Conservation (phyloP, 1,140 invertebrate genomes). For the Periplaneta americana region DNA sequence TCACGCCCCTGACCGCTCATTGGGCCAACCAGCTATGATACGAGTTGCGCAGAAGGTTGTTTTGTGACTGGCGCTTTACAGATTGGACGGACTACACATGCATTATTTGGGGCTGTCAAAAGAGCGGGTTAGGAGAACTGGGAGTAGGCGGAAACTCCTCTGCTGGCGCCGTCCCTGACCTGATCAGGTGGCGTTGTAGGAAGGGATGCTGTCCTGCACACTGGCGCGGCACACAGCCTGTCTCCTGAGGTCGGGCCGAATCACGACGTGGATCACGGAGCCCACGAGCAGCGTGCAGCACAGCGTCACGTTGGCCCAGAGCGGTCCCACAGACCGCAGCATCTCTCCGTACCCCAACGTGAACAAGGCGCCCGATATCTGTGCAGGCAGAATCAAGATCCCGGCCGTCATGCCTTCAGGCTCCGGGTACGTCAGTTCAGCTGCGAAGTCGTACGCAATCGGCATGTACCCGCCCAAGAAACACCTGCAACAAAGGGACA, state of each 20-base stretch:
- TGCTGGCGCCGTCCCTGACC: no score
- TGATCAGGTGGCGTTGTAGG: no score
- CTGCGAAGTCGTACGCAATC: slow-evolving; percentile 60
- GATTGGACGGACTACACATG: no score
- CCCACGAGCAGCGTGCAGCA: slow-evolving; percentile 59
- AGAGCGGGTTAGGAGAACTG: no score
- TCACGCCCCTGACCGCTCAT: no score
- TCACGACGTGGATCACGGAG: slow-evolving; percentile 61
- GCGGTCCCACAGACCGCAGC: slow-evolving; percentile 48
- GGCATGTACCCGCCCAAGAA: slow-evolving; percentile 63
- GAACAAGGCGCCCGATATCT: slow-evolving; percentile 57
- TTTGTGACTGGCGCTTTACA: no score
- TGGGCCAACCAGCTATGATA: no score
- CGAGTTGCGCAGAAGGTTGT: no score
- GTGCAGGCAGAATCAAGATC: not conserved
- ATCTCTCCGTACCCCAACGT: slow-evolving; percentile 61
- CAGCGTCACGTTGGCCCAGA: slow-evolving; percentile 63
- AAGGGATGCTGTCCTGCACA: no score
- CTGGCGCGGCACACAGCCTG: no score
- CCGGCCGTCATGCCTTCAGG: slow-evolving; percentile 47
- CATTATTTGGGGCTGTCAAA: no score
- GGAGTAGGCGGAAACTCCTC: no score
- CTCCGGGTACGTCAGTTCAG: slow-evolving; percentile 58
- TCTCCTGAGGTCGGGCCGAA: slow-evolving; percentile 65
- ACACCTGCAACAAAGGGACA: slow-evolving; percentile 41